Base-by-base conservation (phyloP, 1,140 invertebrate species). In the Steinernema feltiae region DNA sequence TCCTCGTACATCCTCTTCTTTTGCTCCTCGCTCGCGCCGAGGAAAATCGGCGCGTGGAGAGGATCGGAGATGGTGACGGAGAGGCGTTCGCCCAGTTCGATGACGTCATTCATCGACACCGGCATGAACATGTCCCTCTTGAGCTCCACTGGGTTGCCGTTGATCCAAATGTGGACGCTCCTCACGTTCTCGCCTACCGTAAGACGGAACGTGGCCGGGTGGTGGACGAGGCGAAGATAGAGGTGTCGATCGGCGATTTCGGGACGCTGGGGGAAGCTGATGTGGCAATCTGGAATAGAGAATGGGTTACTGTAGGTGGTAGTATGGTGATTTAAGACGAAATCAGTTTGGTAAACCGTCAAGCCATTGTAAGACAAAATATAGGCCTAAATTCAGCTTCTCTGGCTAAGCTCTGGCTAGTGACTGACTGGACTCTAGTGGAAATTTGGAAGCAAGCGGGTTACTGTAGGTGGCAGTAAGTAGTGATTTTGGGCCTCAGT, bases 111-210 rank as follows among this genome's bases (percentile, higher is more conserved):
- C 53, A 63, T 63, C 7, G 53, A 63, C 12, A 63, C 53, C 7
- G 53, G 53, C 53, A 63, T 63, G 24, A 63, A 63, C 53, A 63
- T 63, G 53, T 63, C 53, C 12, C 53, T 7, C 24, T 63, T 63
- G 2, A 63, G 24, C 12, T 63, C 53, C 24, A 63, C 53, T 27
- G 53, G 12, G 12, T 12, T 27, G 3, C 53, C 53, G 53, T 63
- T 63, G 53, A 63, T 63, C 53, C 53, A 63, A 3, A 63, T 27
- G 12, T 27, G 12, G 15, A 63, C 53, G 53, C 53, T 63, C 24
- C 24, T 63, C 7, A 63, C 24, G 53, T 63, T 63, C 3, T 63
- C 53, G 24, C 53, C 53, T 63, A 63, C 24, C 7, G 53, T n/a
- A 3, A 63, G 53, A 3, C 24, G 53, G 24, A 17, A 63, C 24